Evolutionary conservation across 2,113 vertebrate genomes (phyloP).

Genomic region (Anoura caudifer): DNA sequence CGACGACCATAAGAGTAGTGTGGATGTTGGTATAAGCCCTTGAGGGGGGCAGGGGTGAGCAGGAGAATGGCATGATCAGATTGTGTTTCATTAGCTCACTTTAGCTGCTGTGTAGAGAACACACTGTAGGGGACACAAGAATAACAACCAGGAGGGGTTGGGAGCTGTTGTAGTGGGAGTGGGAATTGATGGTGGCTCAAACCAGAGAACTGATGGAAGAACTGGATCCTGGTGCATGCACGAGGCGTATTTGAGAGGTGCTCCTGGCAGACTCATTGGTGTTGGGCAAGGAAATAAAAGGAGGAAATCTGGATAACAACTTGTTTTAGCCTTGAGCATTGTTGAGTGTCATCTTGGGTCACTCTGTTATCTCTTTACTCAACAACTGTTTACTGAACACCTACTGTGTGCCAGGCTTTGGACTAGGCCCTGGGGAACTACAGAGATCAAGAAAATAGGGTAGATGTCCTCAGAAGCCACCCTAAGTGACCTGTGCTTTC

Average conservation of each 20-base stretch:
- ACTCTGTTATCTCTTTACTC: neutral
- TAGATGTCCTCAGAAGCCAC: neutral
- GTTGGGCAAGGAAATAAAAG: neutral
- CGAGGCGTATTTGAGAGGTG: rapidly evolving
- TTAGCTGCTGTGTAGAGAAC: neutral
- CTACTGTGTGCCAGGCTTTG: neutral
- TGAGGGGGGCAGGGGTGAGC: neutral
- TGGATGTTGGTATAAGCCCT: neutral
- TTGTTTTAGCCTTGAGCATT: neutral
- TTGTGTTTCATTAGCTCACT: neutral
- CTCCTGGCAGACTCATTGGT: neutral
- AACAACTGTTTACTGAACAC: neutral
- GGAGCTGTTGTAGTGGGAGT: too few relatives aligned
- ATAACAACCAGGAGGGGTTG: rapidly evolving
- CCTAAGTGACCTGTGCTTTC: neutral
- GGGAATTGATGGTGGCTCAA: neutral
- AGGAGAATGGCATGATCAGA: rapidly evolving
- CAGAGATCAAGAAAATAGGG: neutral
- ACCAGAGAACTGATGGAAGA: rapidly evolving
- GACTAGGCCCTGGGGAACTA: neutral
- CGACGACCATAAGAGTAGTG: too few relatives aligned
- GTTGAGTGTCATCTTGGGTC: neutral
- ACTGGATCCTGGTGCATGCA: too few relatives aligned
- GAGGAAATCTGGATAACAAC: rapidly evolving
- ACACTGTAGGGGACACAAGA: neutral